Evolutionary conservation across 2,888 invertebrate genomes (phyloP).

Genomic region (Oscheius sp.): DNA sequence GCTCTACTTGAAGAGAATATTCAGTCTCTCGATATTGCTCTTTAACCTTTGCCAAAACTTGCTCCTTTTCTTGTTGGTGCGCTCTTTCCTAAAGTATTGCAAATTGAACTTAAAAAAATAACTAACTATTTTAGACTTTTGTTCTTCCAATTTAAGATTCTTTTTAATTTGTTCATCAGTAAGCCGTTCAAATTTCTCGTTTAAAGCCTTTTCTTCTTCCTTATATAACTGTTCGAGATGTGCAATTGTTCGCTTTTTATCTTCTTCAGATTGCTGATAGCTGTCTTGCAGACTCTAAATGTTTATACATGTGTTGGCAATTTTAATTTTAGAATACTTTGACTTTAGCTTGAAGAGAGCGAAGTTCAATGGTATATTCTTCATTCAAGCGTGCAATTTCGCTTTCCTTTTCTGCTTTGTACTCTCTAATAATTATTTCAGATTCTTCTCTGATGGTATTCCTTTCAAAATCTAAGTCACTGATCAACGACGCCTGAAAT

Average conservation of each 20-base stretch:
- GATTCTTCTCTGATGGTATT: slow-evolving; percentile 49
- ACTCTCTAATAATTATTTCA: slow-evolving; percentile 42
- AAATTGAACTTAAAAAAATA: not conserved
- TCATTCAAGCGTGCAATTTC: slow-evolving; percentile 32
- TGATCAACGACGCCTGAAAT: slow-evolving; percentile 42
- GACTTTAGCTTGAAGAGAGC: not conserved
- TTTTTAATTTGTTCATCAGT: slow-evolving; percentile 46
- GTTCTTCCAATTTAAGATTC: slow-evolving; percentile 37
- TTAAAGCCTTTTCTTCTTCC: slow-evolving; percentile 37
- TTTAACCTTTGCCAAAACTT: not conserved
- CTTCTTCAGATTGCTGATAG: slow-evolving; percentile 40
- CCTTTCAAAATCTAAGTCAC: slow-evolving; percentile 45
- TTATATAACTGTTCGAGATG: slow-evolving; percentile 46
- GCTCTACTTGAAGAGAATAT: not conserved
- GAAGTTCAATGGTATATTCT: not conserved
- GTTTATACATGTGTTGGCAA: not conserved
- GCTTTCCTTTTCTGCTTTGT: slow-evolving; percentile 35
- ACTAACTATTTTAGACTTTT: slow-evolving; percentile 35
- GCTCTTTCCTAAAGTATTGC: not conserved
- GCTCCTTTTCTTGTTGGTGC: not conserved
- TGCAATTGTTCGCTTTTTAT: slow-evolving; percentile 38
- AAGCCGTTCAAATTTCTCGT: slow-evolving; percentile 40
- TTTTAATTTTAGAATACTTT: not conserved
- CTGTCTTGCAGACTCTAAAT: slow-evolving; percentile 44
- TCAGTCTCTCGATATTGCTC: slow-evolving; percentile 1